Conservation (phyloP, 2,113 vertebrate species). For the Chroicocephalus ridibundus region DNA sequence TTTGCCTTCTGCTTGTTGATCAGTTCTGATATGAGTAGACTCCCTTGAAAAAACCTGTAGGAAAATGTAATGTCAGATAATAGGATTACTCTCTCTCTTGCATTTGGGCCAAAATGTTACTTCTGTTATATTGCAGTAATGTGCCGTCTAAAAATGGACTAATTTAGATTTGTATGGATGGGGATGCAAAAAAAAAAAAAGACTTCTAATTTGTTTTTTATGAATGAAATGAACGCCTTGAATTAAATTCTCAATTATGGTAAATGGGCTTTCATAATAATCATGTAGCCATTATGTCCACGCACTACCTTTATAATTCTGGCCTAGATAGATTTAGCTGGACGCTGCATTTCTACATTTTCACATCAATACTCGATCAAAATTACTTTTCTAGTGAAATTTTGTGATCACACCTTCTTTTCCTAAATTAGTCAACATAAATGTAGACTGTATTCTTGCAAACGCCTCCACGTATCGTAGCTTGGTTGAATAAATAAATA, state of each 20-base stretch:
- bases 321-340: not conserved
- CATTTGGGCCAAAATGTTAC: not conserved
- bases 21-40: not conserved
- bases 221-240: not conserved
- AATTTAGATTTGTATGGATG: not conserved
- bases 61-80: not conserved
- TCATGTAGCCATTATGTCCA: not conserved
- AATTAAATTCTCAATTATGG: conserved; percentile 15
- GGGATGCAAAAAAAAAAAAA: not conserved
- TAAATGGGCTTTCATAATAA: conserved; percentile 16
- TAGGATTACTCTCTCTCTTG: not conserved
- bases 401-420: not conserved
- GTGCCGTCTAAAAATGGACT: not conserved
- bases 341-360: not conserved
- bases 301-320: not conserved
- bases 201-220: not conserved
- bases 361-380: not conserved
- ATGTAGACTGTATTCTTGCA: not conserved
- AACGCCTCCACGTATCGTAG: not conserved
- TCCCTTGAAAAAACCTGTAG: not conserved
- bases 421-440: not conserved
- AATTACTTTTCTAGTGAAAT: not conserved
- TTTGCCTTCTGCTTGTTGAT: not conserved
- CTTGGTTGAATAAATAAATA: not conserved
- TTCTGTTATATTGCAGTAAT: not conserved